A percentile compares a stretch with the other conserved stretches of the same genome.
Evolutionary conservation across 2,888 invertebrate genomes (phyloP).

Genomic region (Acronicta psi): DNA sequence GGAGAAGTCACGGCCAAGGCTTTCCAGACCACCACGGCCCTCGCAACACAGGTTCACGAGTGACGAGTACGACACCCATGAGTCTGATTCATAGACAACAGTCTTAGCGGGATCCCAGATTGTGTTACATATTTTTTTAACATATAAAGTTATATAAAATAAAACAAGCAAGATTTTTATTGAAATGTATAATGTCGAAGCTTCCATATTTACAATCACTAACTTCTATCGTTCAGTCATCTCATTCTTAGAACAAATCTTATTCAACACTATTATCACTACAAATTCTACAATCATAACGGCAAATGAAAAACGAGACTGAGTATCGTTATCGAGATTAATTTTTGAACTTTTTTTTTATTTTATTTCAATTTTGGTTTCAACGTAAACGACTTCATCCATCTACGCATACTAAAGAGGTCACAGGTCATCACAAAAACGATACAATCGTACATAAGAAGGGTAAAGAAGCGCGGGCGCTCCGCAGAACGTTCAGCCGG

Average conservation of each 20-base stretch:
- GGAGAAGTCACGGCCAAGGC: conserved; percentile 44
- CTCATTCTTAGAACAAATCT: conserved; percentile 83
- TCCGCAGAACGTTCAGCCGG: conserved; percentile 60
- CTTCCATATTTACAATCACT: conserved; percentile 87
- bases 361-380: conserved; percentile 79
- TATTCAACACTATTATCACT: conserved; percentile 88
- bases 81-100: conserved; percentile 71
- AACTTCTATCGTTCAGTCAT: conserved; percentile 87
- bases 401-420: conserved; percentile 78
- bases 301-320: conserved; percentile 85
- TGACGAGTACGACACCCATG: conserved; percentile 84
- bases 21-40: conserved; percentile 66
- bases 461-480: conserved; percentile 66
- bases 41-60: conserved; percentile 72
- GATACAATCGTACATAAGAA: conserved; percentile 69
- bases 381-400: conserved; percentile 74
- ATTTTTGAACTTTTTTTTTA: conserved; percentile 72
- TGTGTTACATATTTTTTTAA: conserved; percentile 40
- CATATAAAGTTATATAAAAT: conserved; percentile 58
- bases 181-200: conserved; percentile 88
- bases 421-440: conserved; percentile 75
- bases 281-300: conserved; percentile 84
- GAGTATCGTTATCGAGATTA: conserved; percentile 85
- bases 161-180: conserved; percentile 78
- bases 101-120: conserved; percentile 20